Evolutionary conservation across 2,888 invertebrate species (phyloP).

Genomic region (Ametastegia equiseti): DNA sequence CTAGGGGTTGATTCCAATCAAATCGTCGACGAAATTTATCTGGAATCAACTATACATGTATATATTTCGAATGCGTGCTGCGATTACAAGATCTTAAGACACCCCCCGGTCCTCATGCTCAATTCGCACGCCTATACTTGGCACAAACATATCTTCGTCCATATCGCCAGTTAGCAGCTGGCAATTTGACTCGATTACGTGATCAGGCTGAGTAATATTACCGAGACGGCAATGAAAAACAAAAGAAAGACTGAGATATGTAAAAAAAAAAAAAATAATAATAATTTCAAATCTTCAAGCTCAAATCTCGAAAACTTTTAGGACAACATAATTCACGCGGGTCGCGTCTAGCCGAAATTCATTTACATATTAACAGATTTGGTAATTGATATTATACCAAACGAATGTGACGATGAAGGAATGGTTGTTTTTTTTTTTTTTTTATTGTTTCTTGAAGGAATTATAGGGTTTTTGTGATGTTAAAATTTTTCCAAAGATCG

Average conservation of each 20-base stretch:
- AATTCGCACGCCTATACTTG: not conserved
- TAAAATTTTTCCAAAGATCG: too few species aligned
- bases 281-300: not conserved
- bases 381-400: not conserved
- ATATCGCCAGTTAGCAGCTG: not conserved
- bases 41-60: not conserved
- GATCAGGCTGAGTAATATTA: not conserved
- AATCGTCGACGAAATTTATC: not conserved
- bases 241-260: too few species aligned
- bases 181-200: not conserved
- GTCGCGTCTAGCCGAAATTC: not conserved
- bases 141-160: too few species aligned
- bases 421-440: not conserved
- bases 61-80: constrained; percentile 7
- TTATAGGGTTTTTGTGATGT: too few species aligned
- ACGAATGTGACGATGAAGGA: not conserved
- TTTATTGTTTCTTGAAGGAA: too few species aligned
- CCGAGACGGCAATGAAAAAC: not conserved
- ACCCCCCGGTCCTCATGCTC: constrained; percentile 18
- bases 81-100: constrained; percentile 8
- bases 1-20: not conserved
- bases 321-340: not conserved
- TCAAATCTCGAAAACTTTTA: not conserved
- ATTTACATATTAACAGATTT: not conserved
- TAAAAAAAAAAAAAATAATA: not conserved